phyloP scores from a whole-genome alignment of 2,113 vertebrate species.

The Dipodomys spectabilis region DNA sequence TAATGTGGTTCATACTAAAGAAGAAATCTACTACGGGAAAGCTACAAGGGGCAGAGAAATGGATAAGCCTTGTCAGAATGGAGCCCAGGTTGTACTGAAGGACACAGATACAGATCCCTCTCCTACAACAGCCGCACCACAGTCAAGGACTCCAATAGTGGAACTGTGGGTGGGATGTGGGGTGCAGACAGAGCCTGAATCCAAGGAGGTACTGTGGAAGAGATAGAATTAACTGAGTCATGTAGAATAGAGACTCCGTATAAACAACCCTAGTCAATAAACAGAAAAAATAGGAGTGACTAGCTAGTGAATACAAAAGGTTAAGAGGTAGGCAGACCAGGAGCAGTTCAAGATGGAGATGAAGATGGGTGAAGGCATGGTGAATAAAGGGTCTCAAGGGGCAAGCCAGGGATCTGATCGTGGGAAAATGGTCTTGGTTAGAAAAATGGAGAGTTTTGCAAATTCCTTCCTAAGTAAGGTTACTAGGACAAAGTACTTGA shows the following conservation, averaged over 20 bases:
- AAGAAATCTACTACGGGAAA: not conserved
- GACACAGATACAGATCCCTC: not conserved
- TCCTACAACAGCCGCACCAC: not conserved
- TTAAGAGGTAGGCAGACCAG: not conserved
- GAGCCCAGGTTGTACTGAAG: not conserved
- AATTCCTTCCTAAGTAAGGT: not conserved
- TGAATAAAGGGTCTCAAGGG: not conserved
- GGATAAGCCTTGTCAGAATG: not conserved
- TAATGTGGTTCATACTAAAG: not conserved
- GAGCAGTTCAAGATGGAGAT: not conserved
- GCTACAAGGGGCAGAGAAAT: not conserved
- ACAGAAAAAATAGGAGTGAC: not conserved
- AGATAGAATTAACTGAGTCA: not conserved
- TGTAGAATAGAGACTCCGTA: not conserved
- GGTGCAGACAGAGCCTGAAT: fast-evolving
- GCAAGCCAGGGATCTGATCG: not conserved
- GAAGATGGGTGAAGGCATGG: fast-evolving
- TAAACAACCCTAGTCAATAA: not conserved
- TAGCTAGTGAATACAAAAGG: not conserved
- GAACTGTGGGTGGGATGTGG: not conserved
- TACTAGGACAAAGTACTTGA: not conserved
- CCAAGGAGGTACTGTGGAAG: not conserved
- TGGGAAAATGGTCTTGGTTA: not conserved
- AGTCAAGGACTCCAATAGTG: not conserved
- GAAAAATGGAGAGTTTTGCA: not conserved